Percentiles rank a stretch among this genome's conserved stretches.
Conservation (phyloP, 2,888 invertebrate species). For the Omphaloscelis lunosa region DNA sequence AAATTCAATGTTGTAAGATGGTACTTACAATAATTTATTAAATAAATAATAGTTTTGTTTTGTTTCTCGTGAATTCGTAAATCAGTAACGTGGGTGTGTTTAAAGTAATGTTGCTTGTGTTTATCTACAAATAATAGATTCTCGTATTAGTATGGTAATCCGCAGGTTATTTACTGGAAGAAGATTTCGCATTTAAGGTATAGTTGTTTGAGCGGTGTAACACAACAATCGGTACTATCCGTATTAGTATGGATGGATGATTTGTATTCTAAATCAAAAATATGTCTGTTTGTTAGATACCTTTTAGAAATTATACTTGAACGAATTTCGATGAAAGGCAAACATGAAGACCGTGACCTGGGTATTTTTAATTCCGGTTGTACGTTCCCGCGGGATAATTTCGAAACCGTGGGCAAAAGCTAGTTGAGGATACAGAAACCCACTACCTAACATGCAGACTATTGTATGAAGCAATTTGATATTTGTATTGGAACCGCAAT, state of each 20-base stretch:
- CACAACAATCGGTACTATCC: not conserved
- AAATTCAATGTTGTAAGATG: not conserved
- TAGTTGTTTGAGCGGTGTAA: not conserved
- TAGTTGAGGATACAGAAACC: not conserved
- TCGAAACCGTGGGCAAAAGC: not conserved
- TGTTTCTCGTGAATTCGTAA: conserved; percentile 9
- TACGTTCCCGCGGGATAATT: not conserved
- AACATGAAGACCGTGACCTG: not conserved
- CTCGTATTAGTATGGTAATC: not conserved
- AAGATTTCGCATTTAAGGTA: conserved; percentile 12
- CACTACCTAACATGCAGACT: not conserved
- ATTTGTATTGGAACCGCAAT: conserved; percentile 20
- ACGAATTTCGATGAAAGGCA: not conserved
- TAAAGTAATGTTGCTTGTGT: not conserved
- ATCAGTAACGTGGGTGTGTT: conserved; percentile 5
- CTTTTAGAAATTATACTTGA: not conserved
- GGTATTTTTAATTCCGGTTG: not conserved
- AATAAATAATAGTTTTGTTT: conserved; percentile 34
- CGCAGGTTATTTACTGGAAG: not conserved
- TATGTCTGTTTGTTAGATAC: not conserved
- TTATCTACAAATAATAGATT: not conserved
- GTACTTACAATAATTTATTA: conserved; percentile 6
- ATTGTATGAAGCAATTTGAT: conserved; percentile 18
- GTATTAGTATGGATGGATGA: too few relatives aligned
- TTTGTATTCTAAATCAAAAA: too few relatives aligned